Evolutionary conservation across 2,888 invertebrate genomes (phyloP).

Genomic region (Orthonychiurus folsomi): DNA sequence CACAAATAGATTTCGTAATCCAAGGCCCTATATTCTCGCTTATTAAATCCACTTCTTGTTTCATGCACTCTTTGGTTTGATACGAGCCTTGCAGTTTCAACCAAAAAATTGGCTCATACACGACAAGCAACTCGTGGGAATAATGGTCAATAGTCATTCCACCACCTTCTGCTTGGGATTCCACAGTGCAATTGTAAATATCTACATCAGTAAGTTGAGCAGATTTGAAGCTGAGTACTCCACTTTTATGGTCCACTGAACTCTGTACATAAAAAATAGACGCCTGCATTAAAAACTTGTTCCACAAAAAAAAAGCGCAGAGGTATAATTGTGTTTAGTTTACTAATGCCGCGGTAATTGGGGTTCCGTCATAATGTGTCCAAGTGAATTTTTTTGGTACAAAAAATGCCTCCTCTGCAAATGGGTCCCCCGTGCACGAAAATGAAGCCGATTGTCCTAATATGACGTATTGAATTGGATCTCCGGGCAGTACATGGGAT

Average conservation of each 20-base stretch:
- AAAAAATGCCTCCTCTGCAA: background rate
- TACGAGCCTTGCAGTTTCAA: background rate
- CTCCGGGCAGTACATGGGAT: background rate
- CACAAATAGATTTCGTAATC: background rate
- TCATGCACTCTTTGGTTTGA: background rate
- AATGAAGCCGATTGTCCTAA: background rate
- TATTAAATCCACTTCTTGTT: background rate
- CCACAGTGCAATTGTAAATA: background rate
- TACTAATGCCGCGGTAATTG: too few species aligned
- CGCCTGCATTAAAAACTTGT: too few species aligned
- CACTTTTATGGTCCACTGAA: background rate
- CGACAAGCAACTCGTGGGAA: background rate
- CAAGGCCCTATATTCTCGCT: background rate
- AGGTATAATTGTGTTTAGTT: too few species aligned
- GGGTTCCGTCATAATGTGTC: background rate
- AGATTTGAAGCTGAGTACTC: background rate
- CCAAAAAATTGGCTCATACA: background rate
- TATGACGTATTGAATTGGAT: background rate
- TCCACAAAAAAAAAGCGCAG: too few species aligned
- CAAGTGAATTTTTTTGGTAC: background rate
- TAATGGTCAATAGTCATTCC: background rate
- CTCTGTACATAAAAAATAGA: background rate
- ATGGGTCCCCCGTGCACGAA: background rate
- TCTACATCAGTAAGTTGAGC: background rate
- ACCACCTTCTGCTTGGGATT: background rate